Conservation (phyloP, 2,797 vertebrate species). For the Oophaga sylvatica region DNA sequence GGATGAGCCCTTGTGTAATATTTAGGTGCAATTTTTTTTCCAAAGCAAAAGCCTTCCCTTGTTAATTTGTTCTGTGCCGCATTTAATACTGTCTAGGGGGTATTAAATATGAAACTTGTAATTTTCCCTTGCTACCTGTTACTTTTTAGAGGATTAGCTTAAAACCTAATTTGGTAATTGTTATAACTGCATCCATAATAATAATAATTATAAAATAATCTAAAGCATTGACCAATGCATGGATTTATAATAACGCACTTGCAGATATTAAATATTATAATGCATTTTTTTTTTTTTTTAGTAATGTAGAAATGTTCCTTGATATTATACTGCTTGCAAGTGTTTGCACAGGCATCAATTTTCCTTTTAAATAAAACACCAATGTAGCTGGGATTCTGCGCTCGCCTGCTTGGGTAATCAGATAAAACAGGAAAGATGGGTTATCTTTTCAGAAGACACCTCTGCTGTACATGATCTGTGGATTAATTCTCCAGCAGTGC, state of each 20-base stretch:
- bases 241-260: not conserved
- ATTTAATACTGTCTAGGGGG: conserved; percentile 73
- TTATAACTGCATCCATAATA: not conserved
- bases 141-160: conserved; percentile 67
- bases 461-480: conserved; percentile 36
- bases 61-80: conserved; percentile 64
- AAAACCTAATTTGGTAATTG: conserved; percentile 45
- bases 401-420: conserved; percentile 3
- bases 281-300: not conserved
- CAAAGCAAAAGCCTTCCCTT: conserved; percentile 62
- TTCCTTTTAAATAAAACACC: not conserved
- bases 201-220: not conserved
- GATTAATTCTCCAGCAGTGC: conserved; percentile 26
- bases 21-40: conserved; percentile 54
- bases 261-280: not conserved
- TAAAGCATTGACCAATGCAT: conserved; percentile 3
- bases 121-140: conserved; percentile 67
- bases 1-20: conserved; percentile 49
- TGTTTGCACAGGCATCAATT: not conserved
- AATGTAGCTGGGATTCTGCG: not conserved
- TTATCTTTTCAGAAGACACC: conserved; percentile 14
- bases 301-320: not conserved
- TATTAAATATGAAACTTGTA: conserved; percentile 72
- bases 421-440: conserved; percentile 19
- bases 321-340: too few species aligned